phyloP scores from a whole-genome alignment of 2,797 vertebrate species.

The Chiroxiphia lanceolata region DNA sequence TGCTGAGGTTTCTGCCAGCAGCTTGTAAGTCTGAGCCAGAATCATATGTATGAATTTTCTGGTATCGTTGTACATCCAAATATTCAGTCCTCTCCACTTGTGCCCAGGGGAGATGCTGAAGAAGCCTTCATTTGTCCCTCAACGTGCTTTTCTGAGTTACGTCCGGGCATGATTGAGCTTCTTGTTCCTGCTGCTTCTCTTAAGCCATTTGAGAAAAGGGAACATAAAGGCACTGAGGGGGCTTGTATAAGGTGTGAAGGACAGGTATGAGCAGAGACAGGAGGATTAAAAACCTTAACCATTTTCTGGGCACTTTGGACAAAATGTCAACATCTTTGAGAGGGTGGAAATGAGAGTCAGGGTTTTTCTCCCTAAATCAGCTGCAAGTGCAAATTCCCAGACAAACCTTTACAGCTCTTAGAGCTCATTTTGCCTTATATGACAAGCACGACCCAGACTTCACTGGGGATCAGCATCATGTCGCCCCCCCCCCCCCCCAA shows the following conservation, averaged over 20 bases:
- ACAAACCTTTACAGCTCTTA: not conserved
- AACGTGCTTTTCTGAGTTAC: not conserved
- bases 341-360: not conserved
- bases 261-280: not conserved
- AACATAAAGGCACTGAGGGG: not conserved
- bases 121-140: not conserved
- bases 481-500: not conserved
- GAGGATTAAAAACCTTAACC: not conserved
- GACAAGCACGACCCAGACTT: not conserved
- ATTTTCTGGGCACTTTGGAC: not conserved
- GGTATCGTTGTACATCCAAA: not conserved
- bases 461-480: accelerated
- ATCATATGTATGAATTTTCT: not conserved
- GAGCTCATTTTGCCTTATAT: accelerated
- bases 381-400: not conserved
- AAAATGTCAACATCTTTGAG: not conserved
- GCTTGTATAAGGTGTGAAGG: not conserved
- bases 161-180: not conserved
- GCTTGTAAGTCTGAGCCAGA: not conserved
- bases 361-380: not conserved
- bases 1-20: not conserved
- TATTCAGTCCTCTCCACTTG: not conserved
- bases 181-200: not conserved
- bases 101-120: not conserved
- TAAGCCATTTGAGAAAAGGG: not conserved